Evolutionary conservation across 2,797 vertebrate species (phyloP).

Genomic region (Pogoniulus pusillus): DNA sequence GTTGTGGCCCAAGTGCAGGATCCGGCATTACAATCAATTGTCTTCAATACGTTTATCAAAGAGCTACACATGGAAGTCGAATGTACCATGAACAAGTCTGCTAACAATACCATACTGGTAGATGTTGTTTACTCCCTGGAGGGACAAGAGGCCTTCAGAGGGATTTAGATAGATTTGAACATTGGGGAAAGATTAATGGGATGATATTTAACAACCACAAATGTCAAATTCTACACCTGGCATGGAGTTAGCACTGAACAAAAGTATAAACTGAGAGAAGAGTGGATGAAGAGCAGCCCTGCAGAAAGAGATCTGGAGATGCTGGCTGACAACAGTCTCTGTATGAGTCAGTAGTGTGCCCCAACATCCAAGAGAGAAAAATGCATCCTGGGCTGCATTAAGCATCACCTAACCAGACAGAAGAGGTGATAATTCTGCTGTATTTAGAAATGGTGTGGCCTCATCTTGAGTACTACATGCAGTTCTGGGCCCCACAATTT

Average conservation of each 20-base stretch:
- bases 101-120: not conserved
- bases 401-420: not conserved
- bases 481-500: not conserved
- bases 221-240: not conserved
- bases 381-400: not conserved
- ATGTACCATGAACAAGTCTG: not conserved
- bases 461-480: not conserved
- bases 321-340: not conserved
- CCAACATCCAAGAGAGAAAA: not conserved
- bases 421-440: not conserved
- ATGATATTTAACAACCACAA: not conserved
- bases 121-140: not conserved
- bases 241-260: accelerated
- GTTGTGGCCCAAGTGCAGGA: too few relatives aligned
- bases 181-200: accelerated
- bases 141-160: not conserved
- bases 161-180: not conserved
- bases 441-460: not conserved
- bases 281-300: not conserved
- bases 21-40: not conserved
- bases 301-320: too few relatives aligned
- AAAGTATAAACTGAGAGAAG: accelerated
- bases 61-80: not conserved
- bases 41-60: accelerated
- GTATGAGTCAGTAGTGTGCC: too few relatives aligned